Evolutionary conservation across 2,113 vertebrate genomes (phyloP), one percentile per base, ranked within the genome.

Genomic region (Poeciliopsis turrubarensis): DNA sequence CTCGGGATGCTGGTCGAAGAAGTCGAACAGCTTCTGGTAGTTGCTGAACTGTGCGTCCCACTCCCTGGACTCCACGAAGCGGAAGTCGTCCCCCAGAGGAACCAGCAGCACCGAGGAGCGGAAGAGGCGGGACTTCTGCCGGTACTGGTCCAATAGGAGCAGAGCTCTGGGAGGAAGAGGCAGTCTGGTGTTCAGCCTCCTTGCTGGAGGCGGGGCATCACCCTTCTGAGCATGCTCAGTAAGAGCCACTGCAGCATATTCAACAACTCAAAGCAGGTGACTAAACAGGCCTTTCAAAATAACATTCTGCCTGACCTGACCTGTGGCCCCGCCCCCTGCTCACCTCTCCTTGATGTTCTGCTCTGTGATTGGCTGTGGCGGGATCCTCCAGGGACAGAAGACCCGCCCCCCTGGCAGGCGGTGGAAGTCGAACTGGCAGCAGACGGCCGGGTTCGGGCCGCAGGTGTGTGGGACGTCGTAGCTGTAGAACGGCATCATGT

Each of bases 401-500:
- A 96, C 73, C 84, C 96, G 94, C 86, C 97, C 94, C 75, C 96
- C 97, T 3, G 95, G 96, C 85, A 99, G 95, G 14, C 97, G 95
- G 65, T 96, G 96, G 86, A 99, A 99, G 90, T 99, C 97, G 87
- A 98, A 99, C 92, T 99, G 97, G 82, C 97, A 99, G 88, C 97
- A 99, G 75, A 98, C 93, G 51, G 98, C 95, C 0, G 97, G 97
- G 90, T 98, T 96, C 0, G 97, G 97, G 44, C 97, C 97, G 25
- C 97, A 99, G 4, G 97, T 99, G 89, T 99, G 97, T 63, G 97
- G 97, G 54, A 99, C 22, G 41, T 99, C 97, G 60, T 99, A 99
- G 89, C 97, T 98, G 93, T 98, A 99, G 93, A 99, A 99, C 27
- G 97, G 97, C 97, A 99, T 99, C 97, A 98, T 97, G 92, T 99